Percentiles rank a stretch among this genome's conserved stretches.
Evolutionary conservation across 1,140 invertebrate genomes (phyloP).

Genomic region (Apis dorsata): DNA sequence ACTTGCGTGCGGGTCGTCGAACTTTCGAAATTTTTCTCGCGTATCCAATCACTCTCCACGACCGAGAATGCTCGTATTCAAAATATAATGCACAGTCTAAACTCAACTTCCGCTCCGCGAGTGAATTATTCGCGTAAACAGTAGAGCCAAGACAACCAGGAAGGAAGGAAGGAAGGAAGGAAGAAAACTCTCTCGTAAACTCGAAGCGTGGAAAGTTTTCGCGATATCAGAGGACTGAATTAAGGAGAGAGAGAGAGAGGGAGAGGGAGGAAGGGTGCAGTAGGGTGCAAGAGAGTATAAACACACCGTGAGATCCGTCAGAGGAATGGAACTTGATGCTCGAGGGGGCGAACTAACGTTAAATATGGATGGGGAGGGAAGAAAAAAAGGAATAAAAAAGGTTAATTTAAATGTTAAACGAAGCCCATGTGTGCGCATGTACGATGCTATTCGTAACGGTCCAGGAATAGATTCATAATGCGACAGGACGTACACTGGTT

Average conservation of each 20-base stretch:
- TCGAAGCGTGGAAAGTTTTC: neutral
- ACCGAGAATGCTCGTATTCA: too few species aligned
- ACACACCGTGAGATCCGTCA: conserved; percentile 2
- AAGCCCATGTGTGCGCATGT: neutral
- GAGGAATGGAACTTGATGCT: neutral
- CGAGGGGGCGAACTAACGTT: neutral
- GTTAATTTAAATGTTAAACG: conserved; percentile 15
- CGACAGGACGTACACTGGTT: neutral
- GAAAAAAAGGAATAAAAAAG: neutral
- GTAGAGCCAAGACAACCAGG: neutral
- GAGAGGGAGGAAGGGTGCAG: too few species aligned
- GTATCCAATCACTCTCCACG: too few species aligned
- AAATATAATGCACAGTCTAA: too few species aligned
- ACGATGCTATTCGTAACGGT: neutral
- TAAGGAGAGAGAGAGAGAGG: neutral
- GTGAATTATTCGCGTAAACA: neutral
- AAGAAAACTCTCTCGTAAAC: neutral
- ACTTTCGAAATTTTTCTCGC: neutral
- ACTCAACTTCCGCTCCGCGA: neutral
- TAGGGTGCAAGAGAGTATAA: conserved; percentile 13
- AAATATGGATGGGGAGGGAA: neutral
- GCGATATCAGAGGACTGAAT: conserved; percentile 13
- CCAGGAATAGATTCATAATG: neutral
- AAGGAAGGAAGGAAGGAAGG: neutral
- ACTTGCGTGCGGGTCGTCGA: neutral